Evolutionary conservation across 2,888 invertebrate species (phyloP).

Genomic region (Lasioglossum malachurum): DNA sequence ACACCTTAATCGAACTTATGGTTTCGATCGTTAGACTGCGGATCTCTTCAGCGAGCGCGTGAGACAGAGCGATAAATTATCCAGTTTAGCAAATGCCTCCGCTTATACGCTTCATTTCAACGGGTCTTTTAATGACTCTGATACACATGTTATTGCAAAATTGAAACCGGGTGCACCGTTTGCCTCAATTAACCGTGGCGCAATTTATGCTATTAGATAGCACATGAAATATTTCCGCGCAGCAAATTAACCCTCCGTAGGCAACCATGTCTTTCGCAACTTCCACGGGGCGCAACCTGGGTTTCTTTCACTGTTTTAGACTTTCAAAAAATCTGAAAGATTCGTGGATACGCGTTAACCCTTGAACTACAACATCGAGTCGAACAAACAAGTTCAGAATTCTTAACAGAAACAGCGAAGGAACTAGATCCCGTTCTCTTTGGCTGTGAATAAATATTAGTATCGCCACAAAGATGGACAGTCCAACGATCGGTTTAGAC

Average conservation of each 20-base stretch:
- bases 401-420: too few species aligned
- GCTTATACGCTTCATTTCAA: neutral
- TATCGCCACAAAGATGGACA: neutral
- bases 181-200: neutral
- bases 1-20: conserved; percentile 12
- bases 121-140: neutral
- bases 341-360: too few species aligned
- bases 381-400: too few species aligned
- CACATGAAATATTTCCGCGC: neutral
- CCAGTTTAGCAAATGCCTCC: neutral
- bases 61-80: neutral
- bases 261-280: neutral
- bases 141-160: neutral
- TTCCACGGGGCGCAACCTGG: neutral
- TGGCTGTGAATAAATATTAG: neutral
- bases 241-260: neutral
- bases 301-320: neutral
- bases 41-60: neutral
- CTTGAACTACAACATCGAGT: too few species aligned
- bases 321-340: neutral
- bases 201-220: neutral
- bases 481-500: neutral
- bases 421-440: neutral
- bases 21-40: neutral
- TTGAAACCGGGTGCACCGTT: neutral